Evolutionary conservation across 2,888 invertebrate species (phyloP), one percentile per base, ranked within the genome.

Genomic region (Penaeus monodon): DNA sequence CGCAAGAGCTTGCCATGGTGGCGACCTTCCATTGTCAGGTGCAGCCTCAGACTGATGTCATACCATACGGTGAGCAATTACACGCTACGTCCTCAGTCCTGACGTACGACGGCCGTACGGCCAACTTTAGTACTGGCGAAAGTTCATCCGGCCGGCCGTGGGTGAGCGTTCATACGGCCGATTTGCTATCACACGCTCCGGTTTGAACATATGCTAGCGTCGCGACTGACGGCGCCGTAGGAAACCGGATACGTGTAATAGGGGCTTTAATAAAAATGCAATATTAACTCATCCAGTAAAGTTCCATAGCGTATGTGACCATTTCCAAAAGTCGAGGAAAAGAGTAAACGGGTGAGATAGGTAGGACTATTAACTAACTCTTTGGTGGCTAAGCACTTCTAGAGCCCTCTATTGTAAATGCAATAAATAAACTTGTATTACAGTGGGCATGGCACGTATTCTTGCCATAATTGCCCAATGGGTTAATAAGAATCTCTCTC

Each of bases 1-100:
- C n/a, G n/a, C n/a, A n/a, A 68, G 68, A 68, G 68, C 68, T 68
- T 68, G 68, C 68, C 68, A 68, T 68, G 68, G 68, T 68, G 68
- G 68, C 68, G 14, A 68, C 68, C 68, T 68, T 68, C 68, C 68
- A 68, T 27, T 68, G 68, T 68, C 8, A 8, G 68, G 68, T 68
- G 68, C 68, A 68, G 68, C 68, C 68, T 8, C 68, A 68, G 68
- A 68, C 68, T 68, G 68, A 68, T 68, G 68, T 68, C 68, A 68
- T 68, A 68, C 68, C 68, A 68, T 68, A 68, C 68, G 68, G 68
- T 68, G 68, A 68, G 68, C 68, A 68, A 68, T 68, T 68, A 68
- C 68, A 68, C 68, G 68, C 68, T 8, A n/a, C 27, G 68, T 68
- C 68, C 68, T 68, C 68, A 68, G 68, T 68, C 68, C 68, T 68